Evolutionary conservation across 2,797 vertebrate genomes (phyloP).

Genomic region (Naso thynnoides): DNA sequence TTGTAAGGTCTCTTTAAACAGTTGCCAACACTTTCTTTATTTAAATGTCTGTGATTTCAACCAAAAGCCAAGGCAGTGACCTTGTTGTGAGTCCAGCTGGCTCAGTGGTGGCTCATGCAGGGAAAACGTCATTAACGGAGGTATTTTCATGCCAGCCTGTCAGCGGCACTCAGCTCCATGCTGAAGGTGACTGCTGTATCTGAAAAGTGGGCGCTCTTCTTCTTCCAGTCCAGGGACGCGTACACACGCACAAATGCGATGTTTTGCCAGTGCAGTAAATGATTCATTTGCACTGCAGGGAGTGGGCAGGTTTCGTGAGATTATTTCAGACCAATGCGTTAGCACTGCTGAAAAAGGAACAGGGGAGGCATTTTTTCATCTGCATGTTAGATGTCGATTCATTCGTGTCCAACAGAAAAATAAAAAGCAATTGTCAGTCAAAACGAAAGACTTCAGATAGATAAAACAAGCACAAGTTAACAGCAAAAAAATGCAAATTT

Average conservation of each 20-base stretch:
- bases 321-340: neutral
- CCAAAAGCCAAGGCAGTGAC: conserved; percentile 31
- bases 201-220: conserved; percentile 14
- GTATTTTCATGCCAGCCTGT: conserved; percentile 42
- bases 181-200: conserved; percentile 38
- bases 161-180: conserved; percentile 18
- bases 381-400: neutral
- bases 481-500: neutral
- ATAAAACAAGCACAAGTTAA: neutral
- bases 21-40: conserved; percentile 18
- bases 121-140: conserved; percentile 24
- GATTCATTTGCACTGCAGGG: conserved; percentile 33
- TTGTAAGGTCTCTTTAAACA: conserved; percentile 1
- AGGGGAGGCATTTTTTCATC: neutral
- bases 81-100: conserved; percentile 63
- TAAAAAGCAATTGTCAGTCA: no score
- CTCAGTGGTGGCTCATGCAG: conserved; percentile 34
- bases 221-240: neutral
- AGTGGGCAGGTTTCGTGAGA: neutral
- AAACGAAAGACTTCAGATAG: neutral
- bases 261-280: conserved; percentile 26
- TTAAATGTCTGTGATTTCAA: neutral
- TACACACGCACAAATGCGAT: neutral
- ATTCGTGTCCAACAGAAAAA: neutral
- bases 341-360: neutral